These are phyloP conservation scores for Xiphophorus hellerii DNA, from an alignment of 2,113 vertebrate species.

Conservation along the genomic window DNA sequence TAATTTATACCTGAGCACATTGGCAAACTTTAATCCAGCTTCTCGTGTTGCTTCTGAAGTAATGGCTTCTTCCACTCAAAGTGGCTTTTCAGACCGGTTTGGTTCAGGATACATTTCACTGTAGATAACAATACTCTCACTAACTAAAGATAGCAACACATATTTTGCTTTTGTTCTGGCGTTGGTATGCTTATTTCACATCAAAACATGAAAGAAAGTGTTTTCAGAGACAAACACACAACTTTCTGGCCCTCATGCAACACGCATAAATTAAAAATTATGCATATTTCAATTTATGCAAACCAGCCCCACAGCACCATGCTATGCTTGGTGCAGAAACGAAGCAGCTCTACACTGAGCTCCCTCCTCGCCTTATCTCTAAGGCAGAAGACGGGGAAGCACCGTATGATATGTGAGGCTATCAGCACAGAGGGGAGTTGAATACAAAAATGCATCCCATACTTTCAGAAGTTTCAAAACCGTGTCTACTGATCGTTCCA, in stretches of 20 bases:
- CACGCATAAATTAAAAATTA: background rate
- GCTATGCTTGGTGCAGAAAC: too few relatives aligned
- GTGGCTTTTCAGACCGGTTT: background rate
- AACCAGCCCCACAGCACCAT: too few relatives aligned
- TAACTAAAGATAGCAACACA: background rate
- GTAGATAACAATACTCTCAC: too few relatives aligned
- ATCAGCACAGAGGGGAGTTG: too few relatives aligned
- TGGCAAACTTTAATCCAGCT: background rate
- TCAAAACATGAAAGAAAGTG: background rate
- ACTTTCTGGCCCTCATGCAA: background rate
- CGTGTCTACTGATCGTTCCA: background rate
- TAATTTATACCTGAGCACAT: background rate
- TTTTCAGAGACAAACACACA: background rate
- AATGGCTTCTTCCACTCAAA: background rate
- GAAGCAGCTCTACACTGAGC: too few relatives aligned
- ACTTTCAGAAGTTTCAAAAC: background rate
- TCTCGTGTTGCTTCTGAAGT: background rate
- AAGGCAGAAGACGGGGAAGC: too few relatives aligned
- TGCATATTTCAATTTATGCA: too few relatives aligned
- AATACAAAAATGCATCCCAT: too few relatives aligned
- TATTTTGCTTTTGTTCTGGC: background rate
- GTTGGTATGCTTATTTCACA: background rate
- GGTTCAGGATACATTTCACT: background rate
- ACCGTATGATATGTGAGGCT: too few relatives aligned
- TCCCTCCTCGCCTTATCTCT: too few relatives aligned